These are phyloP conservation scores for Solea solea DNA, from an alignment of 2,113 vertebrate genomes.

Conservation along the genomic window DNA sequence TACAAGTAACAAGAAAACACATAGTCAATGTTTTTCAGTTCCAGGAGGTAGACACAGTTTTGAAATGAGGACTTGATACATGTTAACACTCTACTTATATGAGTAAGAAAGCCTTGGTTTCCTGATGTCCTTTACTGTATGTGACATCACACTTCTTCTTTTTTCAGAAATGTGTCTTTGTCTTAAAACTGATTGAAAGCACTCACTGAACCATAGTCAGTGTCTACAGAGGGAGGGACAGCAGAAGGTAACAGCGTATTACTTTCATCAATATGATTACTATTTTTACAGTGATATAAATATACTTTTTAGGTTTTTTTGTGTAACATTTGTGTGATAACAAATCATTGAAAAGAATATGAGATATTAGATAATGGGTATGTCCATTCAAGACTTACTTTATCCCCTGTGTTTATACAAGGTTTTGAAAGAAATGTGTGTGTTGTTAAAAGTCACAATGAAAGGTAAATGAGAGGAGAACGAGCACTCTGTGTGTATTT, in stretches of 20 bases:
- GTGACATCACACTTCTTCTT: constrained; percentile 58
- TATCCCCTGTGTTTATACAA: too few species aligned
- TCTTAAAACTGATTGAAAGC: background rate
- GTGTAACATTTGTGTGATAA: background rate
- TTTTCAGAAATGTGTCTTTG: constrained; percentile 39
- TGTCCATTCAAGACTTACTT: too few species aligned
- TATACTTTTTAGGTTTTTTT: background rate
- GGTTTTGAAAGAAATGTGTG: background rate
- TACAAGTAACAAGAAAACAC: too few species aligned
- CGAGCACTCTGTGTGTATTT: background rate
- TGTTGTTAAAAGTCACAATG: background rate
- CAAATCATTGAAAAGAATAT: background rate
- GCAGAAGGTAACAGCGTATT: constrained; percentile 31
- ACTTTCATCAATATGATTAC: background rate
- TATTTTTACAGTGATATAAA: background rate
- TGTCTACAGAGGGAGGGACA: background rate
- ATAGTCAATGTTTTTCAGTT: too few species aligned
- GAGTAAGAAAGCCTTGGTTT: constrained; percentile 19
- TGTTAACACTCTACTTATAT: background rate
- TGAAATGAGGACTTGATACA: too few species aligned
- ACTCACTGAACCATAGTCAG: background rate
- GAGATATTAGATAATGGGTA: too few species aligned
- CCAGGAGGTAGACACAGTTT: too few species aligned
- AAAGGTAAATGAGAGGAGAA: background rate
- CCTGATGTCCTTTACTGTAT: constrained; percentile 31